These are phyloP conservation scores for Tigriopus californicus DNA, from an alignment of 2,888 invertebrate genomes.

Conservation along the genomic window DNA sequence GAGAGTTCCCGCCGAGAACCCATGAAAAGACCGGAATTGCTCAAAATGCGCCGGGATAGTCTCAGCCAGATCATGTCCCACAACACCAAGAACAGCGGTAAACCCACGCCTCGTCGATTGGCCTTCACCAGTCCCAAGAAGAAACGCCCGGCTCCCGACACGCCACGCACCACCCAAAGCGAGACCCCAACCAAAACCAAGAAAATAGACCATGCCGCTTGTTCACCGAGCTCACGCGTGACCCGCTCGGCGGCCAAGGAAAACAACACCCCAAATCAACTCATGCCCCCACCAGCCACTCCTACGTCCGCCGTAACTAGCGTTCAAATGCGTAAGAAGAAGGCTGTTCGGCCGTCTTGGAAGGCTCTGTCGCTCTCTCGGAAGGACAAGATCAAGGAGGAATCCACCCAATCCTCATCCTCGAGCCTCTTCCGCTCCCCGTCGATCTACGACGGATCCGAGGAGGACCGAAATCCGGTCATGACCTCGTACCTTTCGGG, in stretches of 20 bases:
- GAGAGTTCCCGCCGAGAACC: conserved; percentile 9
- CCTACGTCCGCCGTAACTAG: neutral
- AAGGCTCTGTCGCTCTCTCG: neutral
- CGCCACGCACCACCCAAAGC: neutral
- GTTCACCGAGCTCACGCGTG: neutral
- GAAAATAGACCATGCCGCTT: neutral
- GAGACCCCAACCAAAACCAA: neutral
- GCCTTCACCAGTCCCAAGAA: neutral
- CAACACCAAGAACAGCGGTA: neutral
- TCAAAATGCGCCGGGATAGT: conserved; percentile 12
- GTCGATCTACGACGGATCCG: conserved; percentile 1
- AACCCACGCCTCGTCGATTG: neutral
- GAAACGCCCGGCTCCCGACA: neutral
- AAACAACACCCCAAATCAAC: neutral
- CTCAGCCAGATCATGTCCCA: conserved; percentile 7
- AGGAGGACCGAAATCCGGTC: neutral
- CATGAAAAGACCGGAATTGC: conserved; percentile 10
- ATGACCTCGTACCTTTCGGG: conserved; percentile 12
- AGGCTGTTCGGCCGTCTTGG: neutral
- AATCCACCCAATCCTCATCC: neutral
- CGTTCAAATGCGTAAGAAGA: neutral
- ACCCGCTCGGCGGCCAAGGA: neutral
- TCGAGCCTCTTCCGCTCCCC: conserved; percentile 4
- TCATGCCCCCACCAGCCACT: neutral
- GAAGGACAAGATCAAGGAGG: neutral